A percentile compares a stretch with the other conserved stretches of the same genome.
These are phyloP conservation scores for Pseudochirops corinnae DNA, from an alignment of 2,797 vertebrate genomes.

Conservation along the genomic window DNA sequence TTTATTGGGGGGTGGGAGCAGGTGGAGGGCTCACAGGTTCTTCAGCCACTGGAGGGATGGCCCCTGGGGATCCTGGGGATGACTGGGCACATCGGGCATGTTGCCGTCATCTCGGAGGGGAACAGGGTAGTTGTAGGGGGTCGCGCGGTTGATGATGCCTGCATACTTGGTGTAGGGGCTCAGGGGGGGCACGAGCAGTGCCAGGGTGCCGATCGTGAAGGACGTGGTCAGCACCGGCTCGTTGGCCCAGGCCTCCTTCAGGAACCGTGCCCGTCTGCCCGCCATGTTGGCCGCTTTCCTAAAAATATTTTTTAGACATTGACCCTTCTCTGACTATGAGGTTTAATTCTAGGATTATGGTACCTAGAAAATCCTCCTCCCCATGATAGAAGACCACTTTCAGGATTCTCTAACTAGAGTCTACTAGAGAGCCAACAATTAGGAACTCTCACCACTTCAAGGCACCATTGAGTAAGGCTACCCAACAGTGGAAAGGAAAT, in stretches of 20 bases:
- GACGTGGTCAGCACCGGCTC: conserved; percentile 90
- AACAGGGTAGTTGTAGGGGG: conserved; percentile 92
- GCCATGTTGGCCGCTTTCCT: no score
- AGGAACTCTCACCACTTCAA: not conserved
- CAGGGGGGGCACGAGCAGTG: conserved; percentile 83
- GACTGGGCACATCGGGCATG: conserved; percentile 90
- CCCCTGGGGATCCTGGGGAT: conserved; percentile 90
- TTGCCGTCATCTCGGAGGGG: conserved; percentile 93
- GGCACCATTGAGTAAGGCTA: not conserved
- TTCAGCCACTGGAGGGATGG: conserved; percentile 91
- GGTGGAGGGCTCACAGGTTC: conserved; percentile 84
- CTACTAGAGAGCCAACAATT: not conserved
- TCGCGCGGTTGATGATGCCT: conserved; percentile 84
- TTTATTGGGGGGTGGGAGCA: conserved; percentile 60
- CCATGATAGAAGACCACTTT: not conserved
- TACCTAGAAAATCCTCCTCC: not conserved
- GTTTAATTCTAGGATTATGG: not conserved
- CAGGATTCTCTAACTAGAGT: not conserved
- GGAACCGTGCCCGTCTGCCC: conserved; percentile 84
- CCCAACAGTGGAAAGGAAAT: not conserved
- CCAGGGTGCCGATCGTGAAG: conserved; percentile 83
- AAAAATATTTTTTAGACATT: not conserved
- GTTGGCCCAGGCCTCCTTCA: conserved; percentile 91
- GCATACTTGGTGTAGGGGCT: conserved; percentile 90
- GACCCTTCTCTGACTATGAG: not conserved